Percentiles rank a stretch among this genome's conserved stretches.
These are phyloP conservation scores for Sesia apiformis DNA, from an alignment of 2,888 invertebrate species.

Conservation along the genomic window DNA sequence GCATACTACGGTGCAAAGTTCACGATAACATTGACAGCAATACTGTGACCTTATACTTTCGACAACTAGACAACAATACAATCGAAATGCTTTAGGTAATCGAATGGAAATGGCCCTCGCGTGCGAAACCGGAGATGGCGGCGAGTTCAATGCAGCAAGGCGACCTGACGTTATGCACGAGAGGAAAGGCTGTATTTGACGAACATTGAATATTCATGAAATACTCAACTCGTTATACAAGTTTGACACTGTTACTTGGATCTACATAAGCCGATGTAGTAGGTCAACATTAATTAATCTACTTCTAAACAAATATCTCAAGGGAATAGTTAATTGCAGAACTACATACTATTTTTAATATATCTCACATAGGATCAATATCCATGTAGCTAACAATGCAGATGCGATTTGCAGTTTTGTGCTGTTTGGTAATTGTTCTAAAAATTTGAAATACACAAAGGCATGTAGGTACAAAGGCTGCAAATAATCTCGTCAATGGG, in stretches of 20 bases:
- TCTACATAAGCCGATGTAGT: neutral
- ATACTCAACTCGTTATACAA: slow-evolving; percentile 10
- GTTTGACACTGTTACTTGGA: slow-evolving; percentile 5
- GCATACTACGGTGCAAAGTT: slow-evolving; percentile 14
- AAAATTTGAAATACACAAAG: no score
- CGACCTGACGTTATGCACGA: slow-evolving; percentile 5
- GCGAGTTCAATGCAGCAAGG: slow-evolving; percentile 10
- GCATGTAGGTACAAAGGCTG: no score
- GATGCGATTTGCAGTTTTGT: no score
- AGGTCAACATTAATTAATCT: neutral
- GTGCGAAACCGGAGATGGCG: slow-evolving; percentile 8
- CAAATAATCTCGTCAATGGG: no score
- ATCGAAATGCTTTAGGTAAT: neutral
- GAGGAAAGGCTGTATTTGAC: slow-evolving; percentile 15
- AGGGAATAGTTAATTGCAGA: neutral
- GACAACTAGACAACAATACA: slow-evolving; percentile 6
- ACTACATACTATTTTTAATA: no score
- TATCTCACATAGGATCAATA: no score
- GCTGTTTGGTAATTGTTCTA: no score
- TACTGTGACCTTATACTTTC: slow-evolving; percentile 30
- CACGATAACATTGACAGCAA: slow-evolving; percentile 5
- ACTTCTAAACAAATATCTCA: neutral
- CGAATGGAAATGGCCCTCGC: neutral
- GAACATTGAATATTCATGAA: slow-evolving; percentile 18
- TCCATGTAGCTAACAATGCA: no score